Evolutionary conservation across 2,113 vertebrate genomes (phyloP).

Genomic region (Climacteris rufus): DNA sequence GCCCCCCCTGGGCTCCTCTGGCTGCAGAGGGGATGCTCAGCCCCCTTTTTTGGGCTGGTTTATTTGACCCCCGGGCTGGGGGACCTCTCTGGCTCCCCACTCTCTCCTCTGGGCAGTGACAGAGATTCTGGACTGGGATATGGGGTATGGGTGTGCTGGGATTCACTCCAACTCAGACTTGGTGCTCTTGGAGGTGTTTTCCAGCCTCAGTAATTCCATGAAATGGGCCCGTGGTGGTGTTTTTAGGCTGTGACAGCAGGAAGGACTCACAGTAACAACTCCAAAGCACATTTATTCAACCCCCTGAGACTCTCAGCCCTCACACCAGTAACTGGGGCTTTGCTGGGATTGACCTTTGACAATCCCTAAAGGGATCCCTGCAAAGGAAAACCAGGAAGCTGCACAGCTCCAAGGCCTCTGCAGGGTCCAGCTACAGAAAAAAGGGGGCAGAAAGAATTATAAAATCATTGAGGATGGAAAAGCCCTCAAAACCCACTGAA

Average conservation of each 20-base stretch:
- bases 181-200: not conserved
- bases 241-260: rapidly evolving
- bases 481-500: not conserved
- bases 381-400: not conserved
- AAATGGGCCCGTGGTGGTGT: rapidly evolving
- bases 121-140: too few species aligned
- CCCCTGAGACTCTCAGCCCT: not conserved
- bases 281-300: rapidly evolving
- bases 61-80: rapidly evolving
- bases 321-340: not conserved
- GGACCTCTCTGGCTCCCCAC: not conserved
- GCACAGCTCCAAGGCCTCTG: not conserved
- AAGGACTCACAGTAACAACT: not conserved
- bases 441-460: not conserved
- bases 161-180: not conserved
- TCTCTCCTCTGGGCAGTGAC: not conserved
- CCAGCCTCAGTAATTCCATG: not conserved
- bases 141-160: rapidly evolving
- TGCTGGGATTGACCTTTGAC: too few species aligned
- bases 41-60: not conserved
- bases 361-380: not conserved
- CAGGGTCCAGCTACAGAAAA: not conserved
- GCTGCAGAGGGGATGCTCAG: not conserved
- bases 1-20: rapidly evolving
- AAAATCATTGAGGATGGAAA: not conserved